phyloP scores from a whole-genome alignment of 2,113 vertebrate species.

The Meleagris gallopavo region DNA sequence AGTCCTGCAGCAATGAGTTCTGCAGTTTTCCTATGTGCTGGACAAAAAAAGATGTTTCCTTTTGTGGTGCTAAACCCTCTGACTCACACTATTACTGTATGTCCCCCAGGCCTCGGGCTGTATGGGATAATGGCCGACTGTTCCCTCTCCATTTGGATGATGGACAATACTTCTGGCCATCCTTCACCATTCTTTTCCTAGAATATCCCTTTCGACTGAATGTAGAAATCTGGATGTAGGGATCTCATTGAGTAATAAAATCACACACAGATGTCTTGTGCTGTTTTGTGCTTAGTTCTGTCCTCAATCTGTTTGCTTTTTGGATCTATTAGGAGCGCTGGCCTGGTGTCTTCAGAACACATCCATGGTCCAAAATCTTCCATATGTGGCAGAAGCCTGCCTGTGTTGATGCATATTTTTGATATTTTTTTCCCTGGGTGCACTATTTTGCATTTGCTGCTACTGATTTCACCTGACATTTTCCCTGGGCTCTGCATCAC shows the following conservation, averaged over 20 bases:
- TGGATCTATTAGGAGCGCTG: background rate
- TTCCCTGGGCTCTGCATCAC: background rate
- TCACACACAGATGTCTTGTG: background rate
- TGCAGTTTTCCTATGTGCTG: background rate
- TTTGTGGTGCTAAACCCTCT: background rate
- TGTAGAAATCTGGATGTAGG: background rate
- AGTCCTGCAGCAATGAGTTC: background rate
- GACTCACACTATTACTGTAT: background rate
- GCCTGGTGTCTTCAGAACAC: background rate
- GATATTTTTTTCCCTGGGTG: background rate
- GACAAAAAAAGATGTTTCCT: background rate
- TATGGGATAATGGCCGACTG: accelerated
- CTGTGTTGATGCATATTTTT: background rate
- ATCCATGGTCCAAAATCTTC: background rate
- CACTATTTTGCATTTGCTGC: background rate
- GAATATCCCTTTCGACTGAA: background rate
- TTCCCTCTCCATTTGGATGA: background rate
- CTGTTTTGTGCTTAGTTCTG: background rate
- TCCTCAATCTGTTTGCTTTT: background rate
- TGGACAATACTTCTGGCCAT: background rate
- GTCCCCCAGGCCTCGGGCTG: background rate
- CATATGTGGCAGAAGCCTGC: background rate
- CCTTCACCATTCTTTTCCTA: background rate
- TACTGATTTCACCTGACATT: background rate
- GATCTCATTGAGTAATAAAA: background rate